Conservation (phyloP, 2,888 invertebrate genomes). For the Dryomyza anilis region DNA sequence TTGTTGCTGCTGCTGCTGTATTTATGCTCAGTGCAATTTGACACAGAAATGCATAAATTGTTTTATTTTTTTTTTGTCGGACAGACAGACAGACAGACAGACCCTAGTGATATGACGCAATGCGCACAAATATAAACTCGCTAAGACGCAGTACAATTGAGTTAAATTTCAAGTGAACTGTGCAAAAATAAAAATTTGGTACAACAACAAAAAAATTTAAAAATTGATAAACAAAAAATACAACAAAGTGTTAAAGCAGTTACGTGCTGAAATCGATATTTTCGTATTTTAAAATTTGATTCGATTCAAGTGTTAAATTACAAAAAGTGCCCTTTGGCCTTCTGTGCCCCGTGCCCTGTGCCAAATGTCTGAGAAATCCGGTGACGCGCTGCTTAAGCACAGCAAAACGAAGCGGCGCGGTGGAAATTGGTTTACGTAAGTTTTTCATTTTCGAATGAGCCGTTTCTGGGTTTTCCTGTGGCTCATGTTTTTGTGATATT, state of each 20-base stretch:
- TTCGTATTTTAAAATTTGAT: not conserved
- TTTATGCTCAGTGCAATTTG: not conserved
- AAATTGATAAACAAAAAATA: not conserved
- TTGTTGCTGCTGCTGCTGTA: constrained; percentile 12
- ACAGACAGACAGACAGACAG: too few relatives aligned
- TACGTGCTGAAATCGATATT: not conserved
- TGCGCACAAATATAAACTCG: not conserved
- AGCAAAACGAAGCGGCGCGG: constrained; percentile 52
- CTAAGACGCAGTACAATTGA: not conserved
- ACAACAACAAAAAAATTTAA: not conserved
- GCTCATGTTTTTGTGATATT: too few relatives aligned
- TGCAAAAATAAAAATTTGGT: not conserved
- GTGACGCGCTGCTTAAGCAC: constrained; percentile 37
- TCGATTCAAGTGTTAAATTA: not conserved
- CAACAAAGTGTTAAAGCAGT: not conserved
- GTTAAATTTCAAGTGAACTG: not conserved
- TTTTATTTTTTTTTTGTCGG: too few relatives aligned
- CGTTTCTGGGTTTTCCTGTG: too few relatives aligned
- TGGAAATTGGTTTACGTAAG: constrained; percentile 61
- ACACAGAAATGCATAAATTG: not conserved
- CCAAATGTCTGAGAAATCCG: constrained; percentile 13
- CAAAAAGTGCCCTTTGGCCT: too few relatives aligned
- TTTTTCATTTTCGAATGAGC: constrained; percentile 43
- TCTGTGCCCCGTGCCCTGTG: too few relatives aligned
- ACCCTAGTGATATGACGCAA: constrained; percentile 2